Conservation (phyloP, 2,113 vertebrate genomes). For the Circaetus cinerascens region DNA sequence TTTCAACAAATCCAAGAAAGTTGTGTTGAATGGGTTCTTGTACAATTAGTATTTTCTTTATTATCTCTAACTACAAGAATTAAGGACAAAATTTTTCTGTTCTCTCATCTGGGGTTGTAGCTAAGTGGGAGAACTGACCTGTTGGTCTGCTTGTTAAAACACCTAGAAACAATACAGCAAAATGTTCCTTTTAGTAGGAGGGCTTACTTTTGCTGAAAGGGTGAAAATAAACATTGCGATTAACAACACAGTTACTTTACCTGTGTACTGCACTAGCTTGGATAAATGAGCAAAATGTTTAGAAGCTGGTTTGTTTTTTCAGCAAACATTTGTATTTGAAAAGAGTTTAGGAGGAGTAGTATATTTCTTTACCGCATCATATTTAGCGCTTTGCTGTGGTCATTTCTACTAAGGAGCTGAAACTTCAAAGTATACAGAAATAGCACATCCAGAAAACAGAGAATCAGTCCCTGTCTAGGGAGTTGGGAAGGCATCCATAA, state of each 20-base stretch:
- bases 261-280: background rate
- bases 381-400: background rate
- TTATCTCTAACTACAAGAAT: background rate
- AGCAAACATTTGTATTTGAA: background rate
- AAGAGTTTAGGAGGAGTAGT: background rate
- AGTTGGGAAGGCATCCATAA: background rate
- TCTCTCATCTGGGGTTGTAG: background rate
- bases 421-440: background rate
- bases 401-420: background rate
- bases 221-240: background rate
- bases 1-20: background rate
- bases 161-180: background rate
- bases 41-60: background rate
- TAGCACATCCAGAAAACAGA: background rate
- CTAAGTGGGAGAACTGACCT: background rate
- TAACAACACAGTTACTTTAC: background rate
- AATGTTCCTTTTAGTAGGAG: background rate
- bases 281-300: background rate
- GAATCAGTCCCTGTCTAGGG: background rate
- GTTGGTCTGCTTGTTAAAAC: background rate
- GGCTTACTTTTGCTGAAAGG: background rate
- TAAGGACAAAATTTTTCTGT: background rate
- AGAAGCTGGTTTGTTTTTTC: background rate
- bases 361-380: background rate
- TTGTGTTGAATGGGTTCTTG: background rate